A percentile compares a stretch with the other conserved stretches of the same genome.
Conservation (phyloP, 2,113 vertebrate genomes). For the Petaurus breviceps region DNA sequence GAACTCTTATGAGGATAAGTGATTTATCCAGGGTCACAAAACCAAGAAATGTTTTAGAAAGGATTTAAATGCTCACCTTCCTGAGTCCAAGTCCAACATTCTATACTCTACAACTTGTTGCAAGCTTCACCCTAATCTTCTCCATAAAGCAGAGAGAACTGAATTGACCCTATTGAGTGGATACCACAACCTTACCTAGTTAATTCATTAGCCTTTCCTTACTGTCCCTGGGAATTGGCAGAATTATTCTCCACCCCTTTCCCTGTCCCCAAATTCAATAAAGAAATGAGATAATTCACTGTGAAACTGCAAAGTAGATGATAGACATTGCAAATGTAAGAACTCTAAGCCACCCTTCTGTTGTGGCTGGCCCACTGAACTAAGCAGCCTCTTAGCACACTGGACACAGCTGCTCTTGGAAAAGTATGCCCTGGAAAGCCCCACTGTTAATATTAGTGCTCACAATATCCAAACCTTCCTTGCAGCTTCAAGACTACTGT, state of each 20-base stretch:
- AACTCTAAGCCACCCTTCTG: not conserved
- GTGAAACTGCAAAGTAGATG: not conserved
- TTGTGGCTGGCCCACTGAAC: not conserved
- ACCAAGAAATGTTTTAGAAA: not conserved
- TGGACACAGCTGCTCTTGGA: not conserved
- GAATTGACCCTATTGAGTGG: not conserved
- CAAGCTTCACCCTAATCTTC: not conserved
- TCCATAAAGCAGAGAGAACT: not conserved
- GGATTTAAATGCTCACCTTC: not conserved
- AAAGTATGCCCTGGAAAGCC: not conserved
- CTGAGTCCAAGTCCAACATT: not conserved
- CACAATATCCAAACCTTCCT: not conserved
- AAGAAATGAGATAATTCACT: not conserved
- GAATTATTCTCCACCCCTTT: not conserved
- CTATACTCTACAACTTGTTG: not conserved
- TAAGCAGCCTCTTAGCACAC: not conserved
- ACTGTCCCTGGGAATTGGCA: not conserved
- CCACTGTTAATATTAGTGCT: slow-evolving; percentile 24
- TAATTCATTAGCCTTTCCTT: not conserved
- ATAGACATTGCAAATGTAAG: not conserved
- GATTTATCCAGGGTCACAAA: not conserved
- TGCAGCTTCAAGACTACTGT: not conserved
- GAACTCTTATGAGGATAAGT: not conserved
- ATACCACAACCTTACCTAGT: not conserved
- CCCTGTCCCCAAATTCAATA: not conserved